Evolutionary conservation across 2,888 invertebrate species (phyloP).

Genomic region (Acleris laterana): DNA sequence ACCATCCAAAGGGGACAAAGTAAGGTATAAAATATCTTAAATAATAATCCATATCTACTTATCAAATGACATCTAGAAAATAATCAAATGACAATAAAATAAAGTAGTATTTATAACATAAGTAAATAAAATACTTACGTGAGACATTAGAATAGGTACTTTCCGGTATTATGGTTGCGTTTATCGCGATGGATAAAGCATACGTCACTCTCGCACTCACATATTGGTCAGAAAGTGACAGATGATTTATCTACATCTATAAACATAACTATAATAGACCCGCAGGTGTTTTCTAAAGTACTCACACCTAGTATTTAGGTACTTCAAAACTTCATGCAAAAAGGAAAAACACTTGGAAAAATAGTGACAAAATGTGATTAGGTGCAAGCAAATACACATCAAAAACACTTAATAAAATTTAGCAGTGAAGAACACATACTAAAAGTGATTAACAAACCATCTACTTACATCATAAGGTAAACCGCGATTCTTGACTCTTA

Average conservation of each 20-base stretch:
- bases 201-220: too few relatives aligned
- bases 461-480: constrained; percentile 46
- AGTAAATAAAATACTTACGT: not conserved
- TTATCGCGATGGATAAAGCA: too few relatives aligned
- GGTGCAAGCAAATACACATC: constrained; percentile 16
- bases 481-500: constrained; percentile 27
- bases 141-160: too few relatives aligned
- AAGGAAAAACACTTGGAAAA: constrained; percentile 1
- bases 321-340: constrained; percentile 32
- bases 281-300: too few relatives aligned
- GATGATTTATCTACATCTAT: too few relatives aligned
- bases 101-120: not conserved
- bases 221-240: too few relatives aligned
- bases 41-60: not conserved
- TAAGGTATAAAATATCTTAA: constrained; percentile 10
- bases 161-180: too few relatives aligned
- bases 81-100: too few relatives aligned
- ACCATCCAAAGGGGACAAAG: constrained; percentile 44
- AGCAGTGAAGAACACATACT: constrained; percentile 15
- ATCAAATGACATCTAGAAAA: too few relatives aligned
- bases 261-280: too few relatives aligned
- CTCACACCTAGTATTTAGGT: too few relatives aligned
- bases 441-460: constrained; percentile 16
- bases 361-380: constrained; percentile 10
- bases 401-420: constrained; percentile 4